Conservation (phyloP, 2,113 vertebrate genomes). For the Heterochromis multidens region DNA sequence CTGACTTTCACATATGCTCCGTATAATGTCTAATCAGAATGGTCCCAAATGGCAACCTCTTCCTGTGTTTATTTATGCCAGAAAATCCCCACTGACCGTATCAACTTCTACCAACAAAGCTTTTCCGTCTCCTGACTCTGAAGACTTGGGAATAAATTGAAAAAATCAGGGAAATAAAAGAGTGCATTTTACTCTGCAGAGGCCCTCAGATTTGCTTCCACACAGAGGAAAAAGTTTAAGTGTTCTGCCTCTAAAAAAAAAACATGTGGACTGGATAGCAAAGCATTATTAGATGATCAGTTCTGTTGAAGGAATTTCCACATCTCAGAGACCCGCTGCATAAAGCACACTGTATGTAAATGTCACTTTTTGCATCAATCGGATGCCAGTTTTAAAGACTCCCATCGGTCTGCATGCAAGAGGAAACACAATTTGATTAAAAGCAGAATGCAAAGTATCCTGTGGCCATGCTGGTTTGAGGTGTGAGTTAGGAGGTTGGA, state of each 20-base stretch:
- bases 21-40: constrained; percentile 49
- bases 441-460: neutral
- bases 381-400: neutral
- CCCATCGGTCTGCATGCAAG: constrained; percentile 35
- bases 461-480: neutral
- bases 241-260: constrained; percentile 39
- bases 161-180: neutral
- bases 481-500: neutral
- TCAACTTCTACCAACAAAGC: constrained; percentile 36
- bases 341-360: constrained; percentile 25
- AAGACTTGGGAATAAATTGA: neutral
- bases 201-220: constrained; percentile 4
- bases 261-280: neutral
- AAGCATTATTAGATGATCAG: neutral
- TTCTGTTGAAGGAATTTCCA: constrained; percentile 6
- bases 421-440: neutral
- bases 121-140: neutral
- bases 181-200: constrained; percentile 7
- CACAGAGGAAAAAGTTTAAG: constrained; percentile 14
- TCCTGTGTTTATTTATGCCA: constrained; percentile 74
- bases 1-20: constrained; percentile 36
- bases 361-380: neutral
- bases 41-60: constrained; percentile 42
- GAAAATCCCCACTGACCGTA: constrained; percentile 52
- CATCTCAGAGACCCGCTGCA: constrained; percentile 13